These are phyloP conservation scores for Anguilla japonica DNA, from an alignment of 2,113 vertebrate genomes.

Conservation along the genomic window DNA sequence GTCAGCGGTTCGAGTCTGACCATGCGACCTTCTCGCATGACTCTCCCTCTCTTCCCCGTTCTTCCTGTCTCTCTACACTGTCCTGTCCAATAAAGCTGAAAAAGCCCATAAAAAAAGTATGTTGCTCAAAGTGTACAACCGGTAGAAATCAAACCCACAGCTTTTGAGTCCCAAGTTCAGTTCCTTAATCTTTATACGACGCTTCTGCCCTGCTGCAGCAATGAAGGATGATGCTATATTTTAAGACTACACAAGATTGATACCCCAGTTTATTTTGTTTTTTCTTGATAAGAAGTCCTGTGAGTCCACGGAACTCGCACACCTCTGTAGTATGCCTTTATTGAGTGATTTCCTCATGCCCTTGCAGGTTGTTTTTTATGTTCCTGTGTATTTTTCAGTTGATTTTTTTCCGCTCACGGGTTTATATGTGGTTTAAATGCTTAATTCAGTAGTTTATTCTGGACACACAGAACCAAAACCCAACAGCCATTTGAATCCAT, in stretches of 20 bases:
- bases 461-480: background rate
- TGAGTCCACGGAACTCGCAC: background rate
- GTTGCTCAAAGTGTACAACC: too few species aligned
- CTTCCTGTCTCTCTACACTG: too few species aligned
- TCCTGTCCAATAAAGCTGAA: too few species aligned
- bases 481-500: background rate
- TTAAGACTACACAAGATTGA: background rate
- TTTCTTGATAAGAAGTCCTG: background rate
- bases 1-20: too few species aligned
- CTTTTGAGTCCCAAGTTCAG: background rate
- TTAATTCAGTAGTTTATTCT: background rate
- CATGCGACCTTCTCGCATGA: too few species aligned
- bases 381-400: background rate
- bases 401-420: background rate
- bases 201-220: background rate
- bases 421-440: background rate
- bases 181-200: background rate
- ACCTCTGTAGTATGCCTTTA: background rate
- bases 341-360: background rate
- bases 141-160: background rate
- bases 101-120: too few species aligned
- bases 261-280: background rate
- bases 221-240: background rate
- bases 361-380: background rate
- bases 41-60: too few species aligned